Base-by-base conservation (phyloP, 2,797 vertebrate genomes). In the Lepus oiostolus region DNA sequence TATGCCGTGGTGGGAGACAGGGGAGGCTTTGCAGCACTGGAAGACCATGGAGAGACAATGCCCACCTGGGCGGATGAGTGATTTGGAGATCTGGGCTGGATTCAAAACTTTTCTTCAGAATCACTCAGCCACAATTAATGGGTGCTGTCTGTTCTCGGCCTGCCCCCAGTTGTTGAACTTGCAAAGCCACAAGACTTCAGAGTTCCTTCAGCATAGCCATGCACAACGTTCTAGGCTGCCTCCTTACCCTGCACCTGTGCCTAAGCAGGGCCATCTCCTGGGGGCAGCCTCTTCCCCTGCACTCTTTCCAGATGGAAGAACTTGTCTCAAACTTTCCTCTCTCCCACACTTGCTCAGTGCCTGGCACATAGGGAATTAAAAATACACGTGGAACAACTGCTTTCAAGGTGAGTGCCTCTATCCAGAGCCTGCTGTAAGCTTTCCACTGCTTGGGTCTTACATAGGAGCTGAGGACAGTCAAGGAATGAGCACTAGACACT, bases 51-150 rank as follows among this genome's bases (percentile, higher is more conserved):
- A 32, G 28, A 87, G 68, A 52, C n/a, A 19, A 30, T 17, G 10
- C 32, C 71, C 50, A 84, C 79, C 54, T 74, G 74, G 62, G 24
- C 17, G 28, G 79, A 75, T 1, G n/a, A 47, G 30, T 19, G 65
- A 92, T 58, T 81, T 74, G 50, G 90, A 93, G 85, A 68, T 85
- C 68, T 42, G 63, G 54, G 86, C 28, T 77, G 70, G 71, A 87
- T 7, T 75, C 22, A 22, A 35, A 32, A 28, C 42, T 95, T 77
- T 74, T 67, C 86, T 86, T 80, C 50, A 63, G 80, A 81, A 54
- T 90, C 71, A 63, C 77, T 87, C 2, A 5, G 68, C 62, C 77
- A 38, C 82, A 93, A 86, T 35, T 74, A 84, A 60, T 22, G 63
- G 68, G n/a, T 21, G 6, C 5, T 32, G 35, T 50, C n/a, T 68